A percentile compares a stretch with the other conserved stretches of the same genome.
Conservation (phyloP, 2,113 vertebrate species). For the Rhinichthys klamathensis region DNA sequence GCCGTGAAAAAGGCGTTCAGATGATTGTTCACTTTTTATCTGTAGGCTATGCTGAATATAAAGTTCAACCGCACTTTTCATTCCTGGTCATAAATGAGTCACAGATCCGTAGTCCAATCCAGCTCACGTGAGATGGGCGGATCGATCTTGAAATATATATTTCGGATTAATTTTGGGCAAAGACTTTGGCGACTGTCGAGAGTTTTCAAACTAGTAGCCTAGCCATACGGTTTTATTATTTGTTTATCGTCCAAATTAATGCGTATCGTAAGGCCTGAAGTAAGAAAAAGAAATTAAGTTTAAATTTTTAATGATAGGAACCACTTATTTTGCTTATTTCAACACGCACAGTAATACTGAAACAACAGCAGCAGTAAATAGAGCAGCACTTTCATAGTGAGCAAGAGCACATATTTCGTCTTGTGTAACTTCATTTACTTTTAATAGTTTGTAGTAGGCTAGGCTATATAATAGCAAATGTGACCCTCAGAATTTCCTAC, state of each 20-base stretch:
- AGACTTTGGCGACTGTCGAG: background rate
- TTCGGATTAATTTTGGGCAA: too few relatives aligned
- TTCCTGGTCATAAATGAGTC: background rate
- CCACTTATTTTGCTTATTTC: background rate
- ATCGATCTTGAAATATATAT: background rate
- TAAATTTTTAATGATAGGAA: background rate
- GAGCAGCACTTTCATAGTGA: background rate
- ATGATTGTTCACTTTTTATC: background rate
- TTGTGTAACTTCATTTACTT: background rate
- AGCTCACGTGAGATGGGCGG: background rate
- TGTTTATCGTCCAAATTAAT: background rate
- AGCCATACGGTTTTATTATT: background rate
- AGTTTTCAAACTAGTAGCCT: background rate
- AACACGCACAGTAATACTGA: background rate
- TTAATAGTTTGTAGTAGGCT: background rate
- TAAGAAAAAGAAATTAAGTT: too few relatives aligned
- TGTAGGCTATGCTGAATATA: background rate
- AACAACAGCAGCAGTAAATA: background rate
- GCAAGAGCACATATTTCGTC: background rate
- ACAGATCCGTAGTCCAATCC: background rate
- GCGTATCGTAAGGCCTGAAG: background rate
- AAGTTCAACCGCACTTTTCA: background rate
- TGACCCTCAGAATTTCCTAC: background rate
- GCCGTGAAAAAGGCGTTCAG: background rate
- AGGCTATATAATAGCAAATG: background rate